Evolutionary conservation across 2,888 invertebrate genomes (phyloP).

Genomic region (Pachymerium ferrugineum): DNA sequence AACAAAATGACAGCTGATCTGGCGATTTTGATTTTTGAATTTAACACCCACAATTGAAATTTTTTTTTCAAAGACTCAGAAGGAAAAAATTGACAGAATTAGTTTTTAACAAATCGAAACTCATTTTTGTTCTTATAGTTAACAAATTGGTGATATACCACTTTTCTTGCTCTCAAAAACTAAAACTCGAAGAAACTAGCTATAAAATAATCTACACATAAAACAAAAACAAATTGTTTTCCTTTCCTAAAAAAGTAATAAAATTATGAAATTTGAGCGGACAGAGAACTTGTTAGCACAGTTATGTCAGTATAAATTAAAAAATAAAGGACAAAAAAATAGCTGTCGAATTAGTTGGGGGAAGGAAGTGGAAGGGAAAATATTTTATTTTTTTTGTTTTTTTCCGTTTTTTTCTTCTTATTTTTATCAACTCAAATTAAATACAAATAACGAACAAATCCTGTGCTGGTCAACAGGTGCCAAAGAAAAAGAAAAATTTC

Average conservation of each 20-base stretch:
- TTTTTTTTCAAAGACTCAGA: not conserved
- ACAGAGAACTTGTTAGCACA: too few species aligned
- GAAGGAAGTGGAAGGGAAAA: too few species aligned
- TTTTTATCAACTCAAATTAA: not conserved
- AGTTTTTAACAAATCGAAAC: not conserved
- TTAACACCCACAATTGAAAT: not conserved
- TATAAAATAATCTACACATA: too few species aligned
- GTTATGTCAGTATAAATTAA: not conserved
- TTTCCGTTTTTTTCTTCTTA: not conserved
- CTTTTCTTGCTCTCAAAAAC: too few species aligned
- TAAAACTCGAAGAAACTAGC: too few species aligned
- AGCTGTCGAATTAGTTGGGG: not conserved
- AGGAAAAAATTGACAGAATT: not conserved
- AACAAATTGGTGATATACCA: too few species aligned
- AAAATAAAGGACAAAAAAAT: not conserved
- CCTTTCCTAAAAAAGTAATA: not conserved
- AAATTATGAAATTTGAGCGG: too few species aligned
- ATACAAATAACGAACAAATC: not conserved
- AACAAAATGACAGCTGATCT: not conserved
- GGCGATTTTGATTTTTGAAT: not conserved
- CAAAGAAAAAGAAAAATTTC: not conserved
- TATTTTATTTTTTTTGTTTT: not conserved
- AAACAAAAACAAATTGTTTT: too few species aligned
- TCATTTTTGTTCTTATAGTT: too few species aligned
- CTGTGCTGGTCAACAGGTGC: constrained; percentile 2